Base-by-base conservation (phyloP, 2,113 vertebrate genomes). In the Forbesichthys papilliferus region DNA sequence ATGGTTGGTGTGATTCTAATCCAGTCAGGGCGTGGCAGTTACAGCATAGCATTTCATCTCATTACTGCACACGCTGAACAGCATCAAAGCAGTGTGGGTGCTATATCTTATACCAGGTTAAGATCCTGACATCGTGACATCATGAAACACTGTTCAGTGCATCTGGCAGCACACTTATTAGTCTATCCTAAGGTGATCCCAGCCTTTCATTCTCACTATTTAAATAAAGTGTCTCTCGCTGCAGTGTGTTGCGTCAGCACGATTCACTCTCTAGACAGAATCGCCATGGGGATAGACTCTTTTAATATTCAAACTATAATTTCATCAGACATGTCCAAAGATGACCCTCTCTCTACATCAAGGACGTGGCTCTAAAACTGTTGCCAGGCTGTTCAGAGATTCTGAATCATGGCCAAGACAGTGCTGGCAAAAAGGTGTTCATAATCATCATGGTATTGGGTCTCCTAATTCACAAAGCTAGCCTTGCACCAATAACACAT, bases 171-270 rank as follows among this genome's bases (percentile, higher is more conserved):
- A 60, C 3, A 68, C n/a, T 7, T 82, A 55, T 57, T 61, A 42
- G 1, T 3, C 36, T 81, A 51, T 79, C 73, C 71, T 75, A 1
- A 78, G 66, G 33, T 81, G 72, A 81, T 83, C 70, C 63, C 75
- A 33, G 6, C 67, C 70, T 70, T 48, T 76, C 71, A 48, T 65
- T 60, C 53, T 27, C 18, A 20, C 56, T 14, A 12, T 52, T 55
- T 18, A 58, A 33, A 33, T 27, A 7, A 4, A 34, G 4, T 10
- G 18, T 48, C 70, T 67, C 67, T 60, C 52, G 72, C 71, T 88
- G 85, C 84, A 84, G 82, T 86, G 64, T 57, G 61, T 84, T 85
- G 86, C 82, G 77, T 90, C 90, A 89, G 86, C 84, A 82, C 63
- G 57, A 85, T 76, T 75, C 64, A 60, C 80, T 74, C 79, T 79